A percentile compares a stretch with the other conserved stretches of the same genome.
Conservation (phyloP, 2,888 invertebrate genomes). For the Gastrophysa polygoni region DNA sequence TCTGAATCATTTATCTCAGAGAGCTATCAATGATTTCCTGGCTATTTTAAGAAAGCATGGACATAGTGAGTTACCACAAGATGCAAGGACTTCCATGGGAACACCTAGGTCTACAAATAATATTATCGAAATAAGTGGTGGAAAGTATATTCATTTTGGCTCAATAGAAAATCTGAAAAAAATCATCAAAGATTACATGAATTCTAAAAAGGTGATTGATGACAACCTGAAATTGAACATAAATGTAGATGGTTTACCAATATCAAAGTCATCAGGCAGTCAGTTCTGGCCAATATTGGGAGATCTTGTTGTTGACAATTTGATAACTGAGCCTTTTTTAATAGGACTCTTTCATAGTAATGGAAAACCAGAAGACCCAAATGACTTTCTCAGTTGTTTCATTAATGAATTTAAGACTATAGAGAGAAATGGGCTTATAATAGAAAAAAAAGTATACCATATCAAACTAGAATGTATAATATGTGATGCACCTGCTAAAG, state of each 20-base stretch:
- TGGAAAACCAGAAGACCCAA: background rate
- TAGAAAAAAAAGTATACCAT: background rate
- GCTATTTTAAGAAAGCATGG: background rate
- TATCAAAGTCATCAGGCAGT: too few relatives aligned
- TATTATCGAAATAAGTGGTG: background rate
- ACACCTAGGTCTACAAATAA: background rate
- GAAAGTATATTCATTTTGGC: too few relatives aligned
- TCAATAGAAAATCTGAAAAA: too few relatives aligned
- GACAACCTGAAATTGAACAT: background rate
- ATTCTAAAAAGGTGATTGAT: too few relatives aligned
- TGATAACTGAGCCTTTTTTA: too few relatives aligned
- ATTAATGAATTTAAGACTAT: background rate
- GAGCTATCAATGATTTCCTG: background rate
- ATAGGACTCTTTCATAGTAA: background rate
- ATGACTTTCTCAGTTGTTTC: background rate
- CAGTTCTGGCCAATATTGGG: background rate
- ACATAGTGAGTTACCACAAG: background rate
- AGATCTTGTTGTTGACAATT: background rate
- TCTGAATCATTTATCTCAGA: background rate
- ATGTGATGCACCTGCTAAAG: slow-evolving; percentile 4
- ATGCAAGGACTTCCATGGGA: background rate
- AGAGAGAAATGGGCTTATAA: background rate
- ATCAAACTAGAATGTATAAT: background rate
- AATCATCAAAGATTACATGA: background rate
- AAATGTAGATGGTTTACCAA: background rate